phyloP scores from a whole-genome alignment of 2,888 invertebrate species.

The Diachrysia chrysitis region DNA sequence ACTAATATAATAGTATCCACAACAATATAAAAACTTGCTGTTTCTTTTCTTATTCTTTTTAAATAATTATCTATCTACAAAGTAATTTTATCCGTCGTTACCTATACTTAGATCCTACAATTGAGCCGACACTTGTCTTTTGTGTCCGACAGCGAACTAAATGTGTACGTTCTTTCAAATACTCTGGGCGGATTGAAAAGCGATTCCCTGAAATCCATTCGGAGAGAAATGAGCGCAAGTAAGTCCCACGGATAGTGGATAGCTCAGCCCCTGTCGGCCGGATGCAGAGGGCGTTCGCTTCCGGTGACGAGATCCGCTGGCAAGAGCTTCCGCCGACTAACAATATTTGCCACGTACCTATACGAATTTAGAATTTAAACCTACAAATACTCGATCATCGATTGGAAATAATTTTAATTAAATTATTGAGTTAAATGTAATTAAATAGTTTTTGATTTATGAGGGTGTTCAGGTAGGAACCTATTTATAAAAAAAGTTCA shows the following conservation, averaged over 20 bases:
- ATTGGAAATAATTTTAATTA: not conserved
- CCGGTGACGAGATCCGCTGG: slow-evolving; percentile 63
- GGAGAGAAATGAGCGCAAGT: slow-evolving; percentile 56
- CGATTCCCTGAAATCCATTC: slow-evolving; percentile 56
- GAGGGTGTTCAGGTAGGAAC: not conserved
- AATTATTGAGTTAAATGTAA: not conserved
- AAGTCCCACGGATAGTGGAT: slow-evolving; percentile 55
- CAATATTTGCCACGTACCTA: slow-evolving; percentile 64
- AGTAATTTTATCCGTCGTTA: not conserved
- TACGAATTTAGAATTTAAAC: slow-evolving; percentile 54
- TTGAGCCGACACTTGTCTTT: slow-evolving; percentile 47
- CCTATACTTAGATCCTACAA: slow-evolving; percentile 30
- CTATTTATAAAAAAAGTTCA: not conserved
- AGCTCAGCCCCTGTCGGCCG: slow-evolving; percentile 57
- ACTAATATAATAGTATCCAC: too few relatives aligned
- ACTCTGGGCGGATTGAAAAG: slow-evolving; percentile 55
- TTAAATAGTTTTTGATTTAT: not conserved
- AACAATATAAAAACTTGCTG: too few relatives aligned
- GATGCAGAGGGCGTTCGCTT: slow-evolving; percentile 62
- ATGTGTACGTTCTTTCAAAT: slow-evolving; percentile 47
- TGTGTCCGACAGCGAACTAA: slow-evolving; percentile 47
- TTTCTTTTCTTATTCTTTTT: too few relatives aligned
- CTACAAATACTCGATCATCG: slow-evolving; percentile 32
- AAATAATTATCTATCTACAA: not conserved
- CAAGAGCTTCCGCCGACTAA: slow-evolving; percentile 65